Evolutionary conservation across 2,888 invertebrate genomes (phyloP).

Genomic region (Napeogenes sylphis): DNA sequence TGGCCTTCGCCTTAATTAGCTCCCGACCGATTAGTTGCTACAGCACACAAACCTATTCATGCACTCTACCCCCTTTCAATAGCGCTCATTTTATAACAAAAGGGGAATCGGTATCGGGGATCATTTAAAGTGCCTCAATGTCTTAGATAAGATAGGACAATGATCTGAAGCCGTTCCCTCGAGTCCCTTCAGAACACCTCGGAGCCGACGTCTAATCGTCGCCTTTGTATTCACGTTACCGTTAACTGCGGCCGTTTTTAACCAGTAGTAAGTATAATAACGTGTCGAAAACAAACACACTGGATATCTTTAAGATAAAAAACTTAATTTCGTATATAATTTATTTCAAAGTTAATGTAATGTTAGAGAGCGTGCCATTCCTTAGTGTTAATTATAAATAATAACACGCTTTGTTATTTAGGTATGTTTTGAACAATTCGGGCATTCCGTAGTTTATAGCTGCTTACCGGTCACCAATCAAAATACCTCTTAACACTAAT

Average conservation of each 20-base stretch:
- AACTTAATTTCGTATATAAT: not conserved
- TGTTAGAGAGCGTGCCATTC: conserved; percentile 18
- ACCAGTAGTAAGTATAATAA: conserved; percentile 8
- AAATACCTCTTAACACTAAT: conserved; percentile 30
- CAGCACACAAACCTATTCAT: not conserved
- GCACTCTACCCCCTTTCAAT: not conserved
- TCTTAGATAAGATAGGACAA: conserved; percentile 52
- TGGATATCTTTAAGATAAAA: conserved; percentile 15
- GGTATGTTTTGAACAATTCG: conserved; percentile 19
- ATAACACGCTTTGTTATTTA: conserved; percentile 16
- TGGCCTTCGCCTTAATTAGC: conserved; percentile 21
- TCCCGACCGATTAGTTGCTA: conserved; percentile 16
- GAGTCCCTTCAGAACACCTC: conserved; percentile 12
- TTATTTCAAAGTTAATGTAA: conserved; percentile 4
- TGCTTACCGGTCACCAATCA: conserved; percentile 29
- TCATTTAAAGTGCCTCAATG: conserved; percentile 47
- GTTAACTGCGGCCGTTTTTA: not conserved
- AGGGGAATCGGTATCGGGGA: conserved; percentile 19
- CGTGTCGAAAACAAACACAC: conserved; percentile 19
- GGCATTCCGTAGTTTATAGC: conserved; percentile 23
- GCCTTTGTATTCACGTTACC: conserved; percentile 8
- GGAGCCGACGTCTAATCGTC: conserved; percentile 5
- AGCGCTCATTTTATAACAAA: not conserved
- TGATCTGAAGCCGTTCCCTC: conserved; percentile 25
- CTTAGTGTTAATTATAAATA: conserved; percentile 20